Evolutionary conservation across 2,888 invertebrate genomes (phyloP).

Genomic region (Drosophila suboccidentalis): DNA sequence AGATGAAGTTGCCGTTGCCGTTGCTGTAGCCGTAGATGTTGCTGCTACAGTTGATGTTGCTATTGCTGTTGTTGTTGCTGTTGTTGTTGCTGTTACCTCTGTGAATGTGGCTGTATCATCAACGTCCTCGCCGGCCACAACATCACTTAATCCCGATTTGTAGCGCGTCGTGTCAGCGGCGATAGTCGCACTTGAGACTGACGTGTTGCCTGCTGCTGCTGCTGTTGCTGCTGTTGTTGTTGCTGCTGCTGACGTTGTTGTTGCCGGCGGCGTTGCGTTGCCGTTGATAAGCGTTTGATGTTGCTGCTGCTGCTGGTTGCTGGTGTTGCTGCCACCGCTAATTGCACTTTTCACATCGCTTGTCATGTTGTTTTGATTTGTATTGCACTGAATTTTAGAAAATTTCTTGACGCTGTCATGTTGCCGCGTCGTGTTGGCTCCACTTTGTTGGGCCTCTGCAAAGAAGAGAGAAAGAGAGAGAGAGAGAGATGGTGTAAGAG

Average conservation of each 20-base stretch:
- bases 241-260: slow-evolving; percentile 36
- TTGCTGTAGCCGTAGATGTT: slow-evolving; percentile 32
- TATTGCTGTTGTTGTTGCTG: slow-evolving; percentile 16
- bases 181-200: slow-evolving; percentile 64
- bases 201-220: slow-evolving; percentile 57
- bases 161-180: slow-evolving; percentile 78
- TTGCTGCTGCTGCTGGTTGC: slow-evolving; percentile 46
- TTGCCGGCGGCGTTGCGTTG: slow-evolving; percentile 55
- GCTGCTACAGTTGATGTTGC: slow-evolving; percentile 17
- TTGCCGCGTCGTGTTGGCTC: slow-evolving; percentile 56
- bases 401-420: slow-evolving; percentile 76
- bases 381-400: slow-evolving; percentile 80
- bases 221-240: slow-evolving; percentile 40
- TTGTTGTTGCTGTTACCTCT: slow-evolving; percentile 19
- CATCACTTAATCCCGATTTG: slow-evolving; percentile 81
- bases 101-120: slow-evolving; percentile 53
- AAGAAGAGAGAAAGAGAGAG: slow-evolving; percentile 18
- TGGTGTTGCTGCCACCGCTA: slow-evolving; percentile 67
- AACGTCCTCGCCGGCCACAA: slow-evolving; percentile 65
- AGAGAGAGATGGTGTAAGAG: slow-evolving; percentile 3
- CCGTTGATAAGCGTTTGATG: slow-evolving; percentile 76
- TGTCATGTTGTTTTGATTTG: slow-evolving; percentile 82
- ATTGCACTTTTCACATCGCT: slow-evolving; percentile 79
- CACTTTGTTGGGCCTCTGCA: slow-evolving; percentile 58
- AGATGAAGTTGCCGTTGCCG: slow-evolving; percentile 54